These are phyloP conservation scores for Phalera bucephala DNA, from an alignment of 2,888 invertebrate genomes.

Conservation along the genomic window DNA sequence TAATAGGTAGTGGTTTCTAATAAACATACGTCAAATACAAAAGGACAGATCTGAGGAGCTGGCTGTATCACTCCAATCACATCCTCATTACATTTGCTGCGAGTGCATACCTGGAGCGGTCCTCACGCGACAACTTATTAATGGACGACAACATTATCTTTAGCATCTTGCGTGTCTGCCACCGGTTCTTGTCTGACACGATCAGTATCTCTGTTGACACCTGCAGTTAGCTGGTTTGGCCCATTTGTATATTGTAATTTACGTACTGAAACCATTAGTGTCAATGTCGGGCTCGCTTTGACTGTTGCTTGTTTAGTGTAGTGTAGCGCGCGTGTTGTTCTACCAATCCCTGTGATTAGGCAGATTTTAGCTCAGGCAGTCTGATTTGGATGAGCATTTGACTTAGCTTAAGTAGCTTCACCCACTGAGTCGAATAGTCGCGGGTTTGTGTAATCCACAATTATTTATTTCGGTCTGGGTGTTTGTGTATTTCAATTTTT, in stretches of 20 bases:
- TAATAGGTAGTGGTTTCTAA: neutral
- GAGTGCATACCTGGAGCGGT: conserved; percentile 11
- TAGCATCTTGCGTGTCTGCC: conserved; percentile 38
- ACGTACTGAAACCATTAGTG: neutral
- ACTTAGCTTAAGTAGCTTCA: too few species aligned
- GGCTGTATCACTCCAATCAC: conserved; percentile 11
- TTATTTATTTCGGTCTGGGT: too few species aligned
- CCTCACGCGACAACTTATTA: conserved; percentile 33
- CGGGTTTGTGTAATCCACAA: too few species aligned
- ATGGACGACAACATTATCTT: conserved; percentile 42
- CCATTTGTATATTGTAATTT: conserved; percentile 15
- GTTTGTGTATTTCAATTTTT: too few species aligned
- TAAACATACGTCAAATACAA: neutral
- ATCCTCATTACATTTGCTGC: conserved; percentile 22
- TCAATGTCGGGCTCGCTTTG: neutral
- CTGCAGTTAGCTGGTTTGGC: conserved; percentile 25
- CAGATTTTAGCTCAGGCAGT: too few species aligned
- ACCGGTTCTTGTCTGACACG: conserved; percentile 31
- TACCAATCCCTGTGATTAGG: too few species aligned
- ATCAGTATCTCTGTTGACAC: conserved; percentile 43
- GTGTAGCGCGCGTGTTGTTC: too few species aligned
- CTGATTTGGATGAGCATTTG: too few species aligned
- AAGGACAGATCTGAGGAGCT: neutral
- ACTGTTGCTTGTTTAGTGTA: neutral
- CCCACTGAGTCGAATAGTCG: too few species aligned